Evolutionary conservation across 2,888 invertebrate genomes (phyloP), one percentile per base, ranked within the genome.

Genomic region (Apantesis nais): DNA sequence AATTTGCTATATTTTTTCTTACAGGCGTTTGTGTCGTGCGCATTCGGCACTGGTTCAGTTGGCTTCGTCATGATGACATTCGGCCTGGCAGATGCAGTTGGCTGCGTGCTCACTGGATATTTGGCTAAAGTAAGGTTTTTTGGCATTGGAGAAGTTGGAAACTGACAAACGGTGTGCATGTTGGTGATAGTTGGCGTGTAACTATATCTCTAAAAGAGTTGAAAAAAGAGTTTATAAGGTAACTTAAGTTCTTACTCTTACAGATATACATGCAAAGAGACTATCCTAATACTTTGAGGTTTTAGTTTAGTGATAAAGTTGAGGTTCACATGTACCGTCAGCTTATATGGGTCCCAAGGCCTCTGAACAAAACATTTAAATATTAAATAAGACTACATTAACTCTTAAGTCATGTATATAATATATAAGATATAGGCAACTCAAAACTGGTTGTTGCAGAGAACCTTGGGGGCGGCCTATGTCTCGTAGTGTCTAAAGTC

Each of bases 51-150:
- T 0, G 95, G 96, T n/a, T 95, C 96, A 64, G 96, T 97, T 1
- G 97, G 97, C 0, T 96, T 96, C 82, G 96, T 97, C 16, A 96
- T 97, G 96, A 96, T 97, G 86, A 96, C 96, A 44, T 96, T 95
- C 80, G 97, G 97, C 0, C 85, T 96, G 0, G 94, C 95, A 0
- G 96, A 96, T 73, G 96, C 97, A 0, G 77, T 96, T 7, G 96
- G 96, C 34, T 96, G 97, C 37, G 89, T 93, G 16, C 79, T 92
- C 67, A 92, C 93, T 1, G 94, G 94, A 41, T 94, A 93, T 72
- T 62, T 94, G 37, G 90, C 92, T 55, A 94, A 93, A 89, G 93
- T 94, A 81, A 67, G 31, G 34, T 37, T 2, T 9, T 29, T 61
- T 16, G 16, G 14, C 14, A 14, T 3, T 16, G 44, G 14, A 0